Conservation (phyloP, 2,888 invertebrate species). For the Eustalomyia histrio region DNA sequence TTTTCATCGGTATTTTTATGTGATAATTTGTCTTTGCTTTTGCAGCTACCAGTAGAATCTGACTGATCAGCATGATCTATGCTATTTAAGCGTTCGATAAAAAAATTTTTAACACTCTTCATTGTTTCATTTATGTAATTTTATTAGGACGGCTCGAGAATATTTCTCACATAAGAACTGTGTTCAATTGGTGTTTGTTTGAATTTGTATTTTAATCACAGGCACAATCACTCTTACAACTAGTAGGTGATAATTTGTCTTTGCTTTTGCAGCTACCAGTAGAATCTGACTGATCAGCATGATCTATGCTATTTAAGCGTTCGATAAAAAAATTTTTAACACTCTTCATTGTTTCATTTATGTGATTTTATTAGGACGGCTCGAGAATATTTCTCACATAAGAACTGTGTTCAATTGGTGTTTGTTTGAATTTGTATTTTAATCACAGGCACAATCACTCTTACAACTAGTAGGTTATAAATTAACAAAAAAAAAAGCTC, state of each 20-base stretch:
- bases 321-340: conserved; percentile 78
- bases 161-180: conserved; percentile 9
- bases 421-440: conserved; percentile 33
- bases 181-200: conserved; percentile 42
- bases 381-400: conserved; percentile 6
- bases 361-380: conserved; percentile 44
- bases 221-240: conserved; percentile 52
- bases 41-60: conserved; percentile 43
- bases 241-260: conserved; percentile 61
- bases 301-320: conserved; percentile 77
- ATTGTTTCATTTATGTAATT: conserved; percentile 66
- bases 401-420: conserved; percentile 37
- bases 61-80: conserved; percentile 71
- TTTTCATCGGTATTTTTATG: conserved; percentile 59
- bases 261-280: conserved; percentile 52
- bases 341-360: conserved; percentile 74
- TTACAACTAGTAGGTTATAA: conserved; percentile 40
- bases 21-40: conserved; percentile 62
- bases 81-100: conserved; percentile 78
- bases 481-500: conserved; percentile 26
- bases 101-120: conserved; percentile 79
- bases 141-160: conserved; percentile 43
- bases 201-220: conserved; percentile 47
- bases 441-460: conserved; percentile 56
- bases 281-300: conserved; percentile 64